Evolutionary conservation across 2,888 invertebrate genomes (phyloP), one percentile per base, ranked within the genome.

Genomic region (Microctonus aethiopoides): DNA sequence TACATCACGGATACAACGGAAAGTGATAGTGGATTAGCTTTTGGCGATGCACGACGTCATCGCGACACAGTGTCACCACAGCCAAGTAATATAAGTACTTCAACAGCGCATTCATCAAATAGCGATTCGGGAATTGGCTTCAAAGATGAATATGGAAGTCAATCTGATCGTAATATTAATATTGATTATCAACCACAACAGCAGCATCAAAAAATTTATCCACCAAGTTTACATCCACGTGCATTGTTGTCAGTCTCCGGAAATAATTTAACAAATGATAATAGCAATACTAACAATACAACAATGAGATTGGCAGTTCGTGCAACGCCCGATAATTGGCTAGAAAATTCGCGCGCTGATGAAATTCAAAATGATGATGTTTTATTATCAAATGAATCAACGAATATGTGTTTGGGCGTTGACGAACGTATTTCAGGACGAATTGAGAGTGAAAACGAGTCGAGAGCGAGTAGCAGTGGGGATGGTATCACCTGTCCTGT

Each of bases 111-210:
- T 22, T 96, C 96, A 0, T 96, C 96, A 78, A 97, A 97, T 85
- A 96, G 96, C 68, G 98, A 98, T 84, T 97, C 97, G 1, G 97
- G 98, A 0, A 96, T 98, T 72, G 97, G 97, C 0, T 97, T 97
- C 80, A 92, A 95, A 75, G 96, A 96, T 79, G 96, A 97, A 79
- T 93, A 93, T 79, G 91, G 93, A 10, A 94, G 94, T 80, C 92
- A 95, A 64, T 94, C 94, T 0, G 95, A 95, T 83, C 89, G 94
- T 70, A 94, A 95, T 78, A 85, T 94, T 36, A 46, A 46, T 46
- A 46, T 16, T 46, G 46, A 46, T n/a, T 46, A 46, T n/a, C 46
- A 46, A n/a, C 46, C 16, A n/a, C 46, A 46, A 7, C 16, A 16
- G 16, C 46, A 46, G 7, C 16, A 16, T 9, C 39, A 39, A 39